Evolutionary conservation across 2,113 vertebrate species (phyloP).

Genomic region (Pica pica): DNA sequence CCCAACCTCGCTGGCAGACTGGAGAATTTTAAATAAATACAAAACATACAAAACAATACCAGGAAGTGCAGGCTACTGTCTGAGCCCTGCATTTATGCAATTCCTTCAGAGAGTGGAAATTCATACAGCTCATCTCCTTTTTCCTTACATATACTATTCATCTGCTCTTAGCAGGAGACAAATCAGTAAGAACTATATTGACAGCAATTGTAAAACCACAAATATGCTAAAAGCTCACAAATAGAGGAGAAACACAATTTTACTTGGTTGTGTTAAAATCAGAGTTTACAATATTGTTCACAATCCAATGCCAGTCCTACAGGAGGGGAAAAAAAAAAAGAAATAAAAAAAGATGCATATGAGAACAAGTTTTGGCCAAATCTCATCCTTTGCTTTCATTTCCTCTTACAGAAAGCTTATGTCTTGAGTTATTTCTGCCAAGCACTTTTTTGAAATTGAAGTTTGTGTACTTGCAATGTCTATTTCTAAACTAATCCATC

Average conservation of each 20-base stretch:
- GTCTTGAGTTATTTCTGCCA: background rate
- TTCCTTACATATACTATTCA: background rate
- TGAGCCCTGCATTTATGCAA: background rate
- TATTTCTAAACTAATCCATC: conserved; percentile 5
- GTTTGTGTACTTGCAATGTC: background rate
- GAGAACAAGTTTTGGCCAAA: background rate
- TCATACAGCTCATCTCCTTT: background rate
- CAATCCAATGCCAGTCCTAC: background rate
- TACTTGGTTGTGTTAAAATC: background rate
- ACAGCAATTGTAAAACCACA: background rate
- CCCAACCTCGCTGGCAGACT: conserved; percentile 19
- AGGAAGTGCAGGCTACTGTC: background rate
- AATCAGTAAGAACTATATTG: background rate
- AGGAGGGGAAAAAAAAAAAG: background rate
- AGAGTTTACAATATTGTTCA: background rate
- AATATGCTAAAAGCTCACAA: background rate
- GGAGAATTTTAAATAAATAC: conserved; percentile 33
- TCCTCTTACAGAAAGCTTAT: background rate
- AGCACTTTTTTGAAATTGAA: background rate
- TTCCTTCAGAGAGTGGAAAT: background rate
- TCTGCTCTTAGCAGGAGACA: background rate
- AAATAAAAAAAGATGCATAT: background rate
- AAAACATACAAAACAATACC: background rate
- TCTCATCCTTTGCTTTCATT: background rate
- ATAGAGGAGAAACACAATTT: background rate